phyloP scores from a whole-genome alignment of 2,888 invertebrate genomes.

The Trichopoda pennipes region DNA sequence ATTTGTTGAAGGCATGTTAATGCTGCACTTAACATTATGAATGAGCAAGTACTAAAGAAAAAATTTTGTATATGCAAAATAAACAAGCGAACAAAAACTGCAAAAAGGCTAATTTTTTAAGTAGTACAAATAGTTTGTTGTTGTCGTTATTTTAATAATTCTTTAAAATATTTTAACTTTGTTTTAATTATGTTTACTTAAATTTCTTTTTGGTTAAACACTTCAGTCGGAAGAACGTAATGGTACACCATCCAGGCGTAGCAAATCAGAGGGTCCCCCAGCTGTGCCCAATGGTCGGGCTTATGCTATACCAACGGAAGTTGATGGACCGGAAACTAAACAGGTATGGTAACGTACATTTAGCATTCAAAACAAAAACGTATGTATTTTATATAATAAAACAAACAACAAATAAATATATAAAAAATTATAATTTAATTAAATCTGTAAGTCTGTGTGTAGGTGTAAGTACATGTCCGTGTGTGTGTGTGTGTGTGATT shows the following conservation, averaged over 20 bases:
- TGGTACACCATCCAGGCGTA: slow-evolving; percentile 86
- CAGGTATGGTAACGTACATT: slow-evolving; percentile 76
- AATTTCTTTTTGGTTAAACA: background rate
- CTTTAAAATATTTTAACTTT: background rate
- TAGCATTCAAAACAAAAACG: slow-evolving; percentile 60
- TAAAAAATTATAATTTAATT: slow-evolving; percentile 20
- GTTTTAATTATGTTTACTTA: background rate
- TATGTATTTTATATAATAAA: slow-evolving; percentile 24
- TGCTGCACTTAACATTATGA: slow-evolving; percentile 64
- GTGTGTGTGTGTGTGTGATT: too few species aligned
- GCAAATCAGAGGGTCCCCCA: slow-evolving; percentile 90
- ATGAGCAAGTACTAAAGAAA: slow-evolving; percentile 30
- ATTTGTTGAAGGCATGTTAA: slow-evolving; percentile 49
- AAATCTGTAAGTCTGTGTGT: slow-evolving; percentile 39
- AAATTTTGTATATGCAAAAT: slow-evolving; percentile 6
- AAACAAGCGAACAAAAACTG: slow-evolving; percentile 22
- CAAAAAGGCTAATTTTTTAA: slow-evolving; percentile 60
- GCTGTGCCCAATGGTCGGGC: slow-evolving; percentile 80
- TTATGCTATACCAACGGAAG: slow-evolving; percentile 78
- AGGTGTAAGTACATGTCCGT: too few species aligned
- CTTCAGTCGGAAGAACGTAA: slow-evolving; percentile 87
- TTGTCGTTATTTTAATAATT: slow-evolving; percentile 23
- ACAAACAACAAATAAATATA: slow-evolving; percentile 7
- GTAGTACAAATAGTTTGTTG: slow-evolving; percentile 33
- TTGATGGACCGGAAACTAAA: slow-evolving; percentile 79